These are phyloP conservation scores for Semaprochilodus insignis DNA, from an alignment of 2,797 vertebrate genomes.

Conservation along the genomic window DNA sequence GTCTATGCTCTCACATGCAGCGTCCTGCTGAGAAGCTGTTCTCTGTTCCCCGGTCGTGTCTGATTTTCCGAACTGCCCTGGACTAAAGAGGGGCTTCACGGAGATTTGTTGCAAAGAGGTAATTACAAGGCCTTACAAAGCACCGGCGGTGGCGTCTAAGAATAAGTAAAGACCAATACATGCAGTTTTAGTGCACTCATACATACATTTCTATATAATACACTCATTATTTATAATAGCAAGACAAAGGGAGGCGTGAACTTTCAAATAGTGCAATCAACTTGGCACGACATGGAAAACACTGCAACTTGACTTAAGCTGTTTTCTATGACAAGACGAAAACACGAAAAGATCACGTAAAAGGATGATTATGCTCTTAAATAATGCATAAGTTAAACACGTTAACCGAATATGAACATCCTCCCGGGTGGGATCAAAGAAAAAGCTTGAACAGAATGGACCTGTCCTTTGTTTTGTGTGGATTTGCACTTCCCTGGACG, in stretches of 20 bases:
- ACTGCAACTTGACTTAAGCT: constrained; percentile 18
- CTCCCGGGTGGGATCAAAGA: neutral
- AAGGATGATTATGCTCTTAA: neutral
- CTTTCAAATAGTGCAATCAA: constrained; percentile 36
- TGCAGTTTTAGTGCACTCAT: constrained; percentile 54
- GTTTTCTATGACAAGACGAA: constrained; percentile 16
- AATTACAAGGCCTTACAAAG: neutral
- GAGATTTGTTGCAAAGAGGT: constrained; percentile 3
- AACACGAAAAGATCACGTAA: constrained; percentile 6
- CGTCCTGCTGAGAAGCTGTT: neutral
- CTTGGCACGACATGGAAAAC: constrained; percentile 57
- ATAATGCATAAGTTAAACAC: neutral
- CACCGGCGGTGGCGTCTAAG: neutral
- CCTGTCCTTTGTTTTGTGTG: neutral
- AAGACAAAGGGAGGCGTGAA: constrained; percentile 44
- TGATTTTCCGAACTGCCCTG: neutral
- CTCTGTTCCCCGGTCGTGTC: neutral
- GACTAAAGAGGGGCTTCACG: neutral
- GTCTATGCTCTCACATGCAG: constrained; percentile 17
- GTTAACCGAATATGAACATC: neutral
- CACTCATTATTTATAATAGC: constrained; percentile 44
- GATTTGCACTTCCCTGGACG: neutral
- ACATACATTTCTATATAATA: constrained; percentile 50
- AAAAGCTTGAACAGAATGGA: neutral
- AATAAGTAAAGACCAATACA: constrained; percentile 42